These are phyloP conservation scores for Lineus longissimus DNA, from an alignment of 1,140 invertebrate species.

Conservation along the genomic window DNA sequence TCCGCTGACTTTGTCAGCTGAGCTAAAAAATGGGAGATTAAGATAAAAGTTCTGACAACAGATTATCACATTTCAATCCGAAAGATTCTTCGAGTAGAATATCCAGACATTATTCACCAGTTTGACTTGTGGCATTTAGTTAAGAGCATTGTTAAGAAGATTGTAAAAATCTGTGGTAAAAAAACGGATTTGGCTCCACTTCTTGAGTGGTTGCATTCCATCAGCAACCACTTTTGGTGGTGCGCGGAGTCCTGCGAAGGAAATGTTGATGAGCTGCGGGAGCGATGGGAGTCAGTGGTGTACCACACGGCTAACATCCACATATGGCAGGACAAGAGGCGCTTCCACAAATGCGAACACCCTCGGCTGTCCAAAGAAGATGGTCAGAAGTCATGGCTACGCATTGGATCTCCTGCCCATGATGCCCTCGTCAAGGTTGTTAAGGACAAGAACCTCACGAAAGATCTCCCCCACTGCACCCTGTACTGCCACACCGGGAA, in stretches of 20 bases:
- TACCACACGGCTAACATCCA: constrained; percentile 4
- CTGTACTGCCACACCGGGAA: constrained; percentile 4
- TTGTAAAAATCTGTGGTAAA: neutral
- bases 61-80: neutral
- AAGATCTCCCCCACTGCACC: neutral
- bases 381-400: neutral
- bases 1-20: too few relatives aligned
- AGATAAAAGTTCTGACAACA: neutral
- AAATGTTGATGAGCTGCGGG: neutral
- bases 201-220: neutral
- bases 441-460: neutral
- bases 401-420: neutral
- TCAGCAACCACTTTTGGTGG: constrained; percentile 4
- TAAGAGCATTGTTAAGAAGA: neutral
- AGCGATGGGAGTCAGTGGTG: neutral
- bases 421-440: neutral
- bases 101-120: neutral
- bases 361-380: neutral
- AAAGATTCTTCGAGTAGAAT: neutral
- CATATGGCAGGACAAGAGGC: neutral
- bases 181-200: neutral
- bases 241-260: neutral
- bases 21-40: neutral
- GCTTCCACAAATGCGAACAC: neutral
- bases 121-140: constrained; percentile 4